Percentiles rank a stretch among this genome's conserved stretches.
These are phyloP conservation scores for Temnothorax ravouxi DNA, from an alignment of 2,888 invertebrate genomes.

Conservation along the genomic window DNA sequence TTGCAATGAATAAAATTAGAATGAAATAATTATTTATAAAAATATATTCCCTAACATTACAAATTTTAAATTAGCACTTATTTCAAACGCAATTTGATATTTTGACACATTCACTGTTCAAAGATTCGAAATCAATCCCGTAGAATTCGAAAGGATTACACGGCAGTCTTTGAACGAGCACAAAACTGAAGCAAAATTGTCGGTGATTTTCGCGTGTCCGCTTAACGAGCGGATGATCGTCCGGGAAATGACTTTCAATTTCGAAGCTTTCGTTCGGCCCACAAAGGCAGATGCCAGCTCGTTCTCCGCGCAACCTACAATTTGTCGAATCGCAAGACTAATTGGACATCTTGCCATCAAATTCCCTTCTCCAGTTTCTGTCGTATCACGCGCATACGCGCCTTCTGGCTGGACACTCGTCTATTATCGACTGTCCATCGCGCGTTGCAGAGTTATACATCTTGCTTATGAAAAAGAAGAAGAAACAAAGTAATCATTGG, in stretches of 20 bases:
- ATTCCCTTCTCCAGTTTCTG: slow-evolving; percentile 54
- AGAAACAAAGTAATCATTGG: slow-evolving; percentile 44
- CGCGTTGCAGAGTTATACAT: slow-evolving; percentile 33
- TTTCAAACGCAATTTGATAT: not conserved
- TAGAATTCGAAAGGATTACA: slow-evolving; percentile 43
- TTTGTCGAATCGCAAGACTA: slow-evolving; percentile 77
- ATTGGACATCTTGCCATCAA: slow-evolving; percentile 79
- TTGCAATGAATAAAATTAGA: not conserved
- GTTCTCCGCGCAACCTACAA: slow-evolving; percentile 74
- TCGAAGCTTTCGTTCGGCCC: slow-evolving; percentile 68
- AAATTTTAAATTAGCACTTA: slow-evolving; percentile 2
- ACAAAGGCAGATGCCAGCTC: slow-evolving; percentile 75
- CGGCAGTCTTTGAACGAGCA: slow-evolving; percentile 34
- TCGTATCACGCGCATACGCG: slow-evolving; percentile 50
- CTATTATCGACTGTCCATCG: slow-evolving; percentile 24
- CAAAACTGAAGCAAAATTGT: slow-evolving; percentile 52
- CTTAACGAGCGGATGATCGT: slow-evolving; percentile 77
- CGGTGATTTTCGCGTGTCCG: slow-evolving; percentile 67
- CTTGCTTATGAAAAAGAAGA: slow-evolving; percentile 51
- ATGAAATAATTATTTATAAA: not conserved
- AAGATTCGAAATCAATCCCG: slow-evolving; percentile 34
- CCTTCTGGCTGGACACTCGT: slow-evolving; percentile 30
- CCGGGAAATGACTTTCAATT: slow-evolving; percentile 79
- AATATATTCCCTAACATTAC: not conserved
- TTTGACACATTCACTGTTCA: not conserved